Evolutionary conservation across 2,113 vertebrate species (phyloP).

Genomic region (Clarias batrachus): DNA sequence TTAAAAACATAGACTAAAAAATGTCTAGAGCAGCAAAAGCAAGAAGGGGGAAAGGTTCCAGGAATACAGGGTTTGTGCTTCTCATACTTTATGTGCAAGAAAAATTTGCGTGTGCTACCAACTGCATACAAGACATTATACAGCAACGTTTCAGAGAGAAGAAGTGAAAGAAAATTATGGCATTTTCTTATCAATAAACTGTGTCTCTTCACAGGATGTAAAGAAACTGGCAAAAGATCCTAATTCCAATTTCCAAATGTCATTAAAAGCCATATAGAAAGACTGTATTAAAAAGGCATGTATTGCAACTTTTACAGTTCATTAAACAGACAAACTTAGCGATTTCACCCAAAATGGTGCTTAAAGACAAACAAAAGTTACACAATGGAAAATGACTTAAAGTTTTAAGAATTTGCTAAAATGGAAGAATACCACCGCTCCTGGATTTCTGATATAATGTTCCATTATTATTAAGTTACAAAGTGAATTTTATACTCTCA

Average conservation of each 20-base stretch:
- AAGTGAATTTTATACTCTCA: background rate
- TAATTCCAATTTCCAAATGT: background rate
- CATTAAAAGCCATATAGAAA: slow-evolving; percentile 12
- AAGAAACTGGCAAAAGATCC: background rate
- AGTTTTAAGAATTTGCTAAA: background rate
- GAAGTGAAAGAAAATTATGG: background rate
- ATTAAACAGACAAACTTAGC: background rate
- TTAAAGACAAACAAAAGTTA: background rate
- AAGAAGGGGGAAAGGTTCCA: slow-evolving; percentile 46
- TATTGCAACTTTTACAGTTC: slow-evolving; percentile 8
- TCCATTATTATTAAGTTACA: slow-evolving; percentile 13
- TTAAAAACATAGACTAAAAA: slow-evolving; percentile 72
- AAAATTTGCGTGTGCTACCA: slow-evolving; percentile 57
- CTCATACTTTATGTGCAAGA: slow-evolving; percentile 55
- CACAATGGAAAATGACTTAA: background rate
- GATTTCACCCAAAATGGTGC: background rate
- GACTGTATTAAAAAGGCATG: slow-evolving; percentile 1
- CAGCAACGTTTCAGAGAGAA: slow-evolving; percentile 31
- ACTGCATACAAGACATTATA: slow-evolving; percentile 46
- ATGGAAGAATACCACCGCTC: background rate
- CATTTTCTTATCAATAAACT: slow-evolving; percentile 1
- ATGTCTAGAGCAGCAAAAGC: slow-evolving; percentile 71
- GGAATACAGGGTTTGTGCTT: slow-evolving; percentile 65
- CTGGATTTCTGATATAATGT: background rate
- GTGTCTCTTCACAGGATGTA: background rate